Percentiles rank a stretch among this genome's conserved stretches.
Evolutionary conservation across 2,113 vertebrate species (phyloP).

Genomic region (Cranoglanis bouderius): DNA sequence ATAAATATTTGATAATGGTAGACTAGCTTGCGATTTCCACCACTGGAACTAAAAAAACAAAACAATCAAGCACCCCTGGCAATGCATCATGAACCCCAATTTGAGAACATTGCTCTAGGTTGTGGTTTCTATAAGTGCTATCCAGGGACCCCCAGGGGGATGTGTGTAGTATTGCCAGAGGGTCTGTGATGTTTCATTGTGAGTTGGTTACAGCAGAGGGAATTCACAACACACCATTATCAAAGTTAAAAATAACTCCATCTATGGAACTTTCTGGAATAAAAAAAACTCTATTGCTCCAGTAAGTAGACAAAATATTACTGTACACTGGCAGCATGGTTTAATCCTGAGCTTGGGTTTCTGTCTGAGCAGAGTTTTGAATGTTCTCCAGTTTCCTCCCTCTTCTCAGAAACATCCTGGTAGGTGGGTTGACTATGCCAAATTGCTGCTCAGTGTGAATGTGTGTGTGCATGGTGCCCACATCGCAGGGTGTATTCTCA

Average conservation of each 20-base stretch:
- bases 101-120: background rate
- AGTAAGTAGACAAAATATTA: background rate
- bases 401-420: background rate
- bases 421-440: background rate
- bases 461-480: background rate
- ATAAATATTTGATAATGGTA: background rate
- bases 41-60: background rate
- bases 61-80: background rate
- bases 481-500: background rate
- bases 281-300: background rate
- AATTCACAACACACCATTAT: background rate
- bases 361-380: background rate
- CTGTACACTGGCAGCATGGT: background rate
- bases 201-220: background rate
- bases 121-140: background rate
- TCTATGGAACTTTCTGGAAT: background rate
- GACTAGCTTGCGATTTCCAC: background rate
- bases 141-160: background rate
- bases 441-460: background rate
- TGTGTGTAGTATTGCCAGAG: background rate
- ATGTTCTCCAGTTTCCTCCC: background rate
- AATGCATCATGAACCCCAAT: background rate
- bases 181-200: background rate
- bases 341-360: background rate
- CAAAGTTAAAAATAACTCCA: conserved; percentile 1